Base-by-base conservation (phyloP, 2,113 vertebrate genomes). In the Barbus barbus region DNA sequence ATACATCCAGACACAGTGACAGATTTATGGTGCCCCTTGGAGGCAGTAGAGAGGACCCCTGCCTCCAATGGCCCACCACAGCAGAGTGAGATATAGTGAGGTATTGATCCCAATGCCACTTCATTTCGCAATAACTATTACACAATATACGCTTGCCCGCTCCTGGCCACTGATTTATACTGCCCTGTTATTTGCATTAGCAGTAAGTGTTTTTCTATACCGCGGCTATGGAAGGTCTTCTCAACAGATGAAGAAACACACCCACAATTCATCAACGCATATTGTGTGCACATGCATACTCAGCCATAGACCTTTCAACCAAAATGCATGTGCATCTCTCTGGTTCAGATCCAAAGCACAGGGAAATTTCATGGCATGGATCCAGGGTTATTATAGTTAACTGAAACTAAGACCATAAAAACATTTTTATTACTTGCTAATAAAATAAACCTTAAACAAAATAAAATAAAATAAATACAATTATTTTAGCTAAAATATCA, bases 121-220 rank as follows among this genome's bases (percentile, higher is more conserved):
- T 98, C 96, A 96, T 96, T 97, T 96, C 90, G 96, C 96, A 96
- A 98, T 98, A 97, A 97, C 96, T 96, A 97, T 97, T 97, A 97
- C 94, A 94, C 89, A 89, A 94, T 93, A 94, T 93, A 94, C 92
- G 94, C 93, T 88, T 86, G 91, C 91, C 91, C 89, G 90, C 87
- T 83, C 83, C 87, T 88, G 90, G 88, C 85, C 86, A 83, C 93
- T 95, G 94, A 95, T 95, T 95, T 95, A 95, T 93, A 90, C 92
- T 88, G 92, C 89, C 89, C 90, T 92, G 92, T 91, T 92, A 95
- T 94, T 95, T 95, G 94, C 94, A 94, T 95, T 94, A 94, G 91
- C 92, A 91, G 89, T 92, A 94, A 94, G 92, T 93, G 93, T 94
- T 94, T 94, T 95, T 93, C 93, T 94, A 93, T 91, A 93, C 89